Evolutionary conservation across 23 tunicate species (phyloP), one percentile per base, ranked within the genome.

Genomic region (Diplosoma virens): DNA sequence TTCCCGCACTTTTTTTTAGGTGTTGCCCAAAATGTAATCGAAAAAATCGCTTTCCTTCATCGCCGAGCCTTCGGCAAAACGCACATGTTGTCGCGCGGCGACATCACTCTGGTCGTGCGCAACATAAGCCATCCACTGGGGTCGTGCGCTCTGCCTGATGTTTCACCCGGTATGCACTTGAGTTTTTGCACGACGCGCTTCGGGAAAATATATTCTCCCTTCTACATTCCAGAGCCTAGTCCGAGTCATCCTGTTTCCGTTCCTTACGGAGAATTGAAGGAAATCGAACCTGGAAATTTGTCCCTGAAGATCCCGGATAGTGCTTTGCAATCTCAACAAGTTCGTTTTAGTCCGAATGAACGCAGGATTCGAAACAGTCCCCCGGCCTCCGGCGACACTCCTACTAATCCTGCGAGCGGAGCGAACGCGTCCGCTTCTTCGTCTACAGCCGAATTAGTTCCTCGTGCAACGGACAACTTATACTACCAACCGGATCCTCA

Each of bases 61-160:
- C 41, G 54, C 29, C 73, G 79, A 33, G 70, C 63, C 5, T 90
- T 64, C 56, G 88, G 88, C 1, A 79, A 73, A 25, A 33, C 77
- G 6, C 86, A 81, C 33, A 67, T 66, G 52, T 79, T 59, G 22
- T 65, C 85, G 37, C 78, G 90, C 2, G 90, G 90, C 45, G 97
- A 90, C 79, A 90, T 90, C 69, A 90, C 97, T 0, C 79, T 90
- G 64, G 82, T 90, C 52, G 88, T 90, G 30, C 86, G 97, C 0
- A 90, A 90, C 34, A 84, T 90, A 18, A 78, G 58, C 32, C 89
- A 83, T 58, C 80, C 86, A 21, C 28, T 78, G 52, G 88, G 96
- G 1, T 59, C 80, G 0, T 56, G 72, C 2, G 82, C 86, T 18
- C 66, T 82, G 3, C 75, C 87, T n/a, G 87, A 58, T 18, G 63